phyloP scores from a whole-genome alignment of 2,888 invertebrate genomes.

The Microdon myrmicae region DNA sequence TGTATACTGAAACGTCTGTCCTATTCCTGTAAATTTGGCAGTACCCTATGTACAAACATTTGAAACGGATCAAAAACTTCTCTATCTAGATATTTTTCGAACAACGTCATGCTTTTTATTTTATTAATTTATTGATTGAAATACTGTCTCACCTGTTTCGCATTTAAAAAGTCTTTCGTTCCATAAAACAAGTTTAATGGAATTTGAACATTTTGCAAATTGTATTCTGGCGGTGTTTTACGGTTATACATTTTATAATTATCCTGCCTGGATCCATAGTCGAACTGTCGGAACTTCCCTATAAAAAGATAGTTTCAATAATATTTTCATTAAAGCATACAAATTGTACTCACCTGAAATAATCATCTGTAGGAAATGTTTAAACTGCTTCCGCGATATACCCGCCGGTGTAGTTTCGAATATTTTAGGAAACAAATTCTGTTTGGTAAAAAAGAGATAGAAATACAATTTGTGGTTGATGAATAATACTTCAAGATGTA shows the following conservation, averaged over 20 bases:
- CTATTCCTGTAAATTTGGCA: no score
- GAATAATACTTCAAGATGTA: no score
- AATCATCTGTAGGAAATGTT: slow-evolving; percentile 63
- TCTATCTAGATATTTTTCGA: no score
- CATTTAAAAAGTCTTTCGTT: slow-evolving; percentile 58
- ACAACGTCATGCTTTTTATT: no score
- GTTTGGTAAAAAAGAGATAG: slow-evolving; percentile 14
- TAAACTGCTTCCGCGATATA: slow-evolving; percentile 61
- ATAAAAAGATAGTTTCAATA: slow-evolving; percentile 2
- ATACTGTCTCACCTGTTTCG: slow-evolving; percentile 55
- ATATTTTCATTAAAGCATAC: no score
- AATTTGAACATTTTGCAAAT: slow-evolving; percentile 59
- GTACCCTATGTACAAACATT: no score
- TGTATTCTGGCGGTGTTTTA: slow-evolving; percentile 59
- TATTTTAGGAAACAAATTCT: slow-evolving; percentile 60
- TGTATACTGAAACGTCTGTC: no score
- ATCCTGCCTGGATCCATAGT: slow-evolving; percentile 58
- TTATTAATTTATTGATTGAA: no score
- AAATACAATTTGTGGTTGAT: slow-evolving; percentile 11
- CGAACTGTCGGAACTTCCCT: slow-evolving; percentile 63
- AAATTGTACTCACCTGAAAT: slow-evolving; percentile 62
- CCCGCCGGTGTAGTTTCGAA: slow-evolving; percentile 63
- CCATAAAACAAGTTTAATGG: slow-evolving; percentile 61
- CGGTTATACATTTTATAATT: slow-evolving; percentile 59
- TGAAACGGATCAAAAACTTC: no score